A percentile compares a stretch with the other conserved stretches of the same genome.
Evolutionary conservation across 2,113 vertebrate genomes (phyloP).

Genomic region (Lethenteron camtschaticum): DNA sequence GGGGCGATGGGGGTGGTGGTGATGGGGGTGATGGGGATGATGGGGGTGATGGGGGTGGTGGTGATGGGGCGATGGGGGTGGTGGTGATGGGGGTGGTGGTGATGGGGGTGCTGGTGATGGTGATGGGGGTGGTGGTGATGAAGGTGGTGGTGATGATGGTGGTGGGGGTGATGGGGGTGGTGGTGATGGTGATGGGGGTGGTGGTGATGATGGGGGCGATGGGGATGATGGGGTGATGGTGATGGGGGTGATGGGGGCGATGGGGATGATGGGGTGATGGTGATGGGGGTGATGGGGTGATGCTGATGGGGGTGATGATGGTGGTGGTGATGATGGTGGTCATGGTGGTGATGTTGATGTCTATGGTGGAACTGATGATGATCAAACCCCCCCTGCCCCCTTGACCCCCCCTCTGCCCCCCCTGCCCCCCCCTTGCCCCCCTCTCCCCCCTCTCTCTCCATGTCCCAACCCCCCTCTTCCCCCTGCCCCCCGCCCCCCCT

Average conservation of each 20-base stretch:
- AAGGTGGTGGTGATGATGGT: too few relatives aligned
- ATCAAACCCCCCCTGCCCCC: neutral
- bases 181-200: neutral
- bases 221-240: neutral
- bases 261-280: too few relatives aligned
- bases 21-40: too few relatives aligned
- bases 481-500: neutral
- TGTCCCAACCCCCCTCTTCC: neutral
- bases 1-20: too few relatives aligned
- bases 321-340: too few relatives aligned
- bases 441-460: neutral
- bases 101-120: too few relatives aligned
- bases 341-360: too few relatives aligned
- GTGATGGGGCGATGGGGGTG: too few relatives aligned
- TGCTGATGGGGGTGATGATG: neutral
- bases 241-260: neutral
- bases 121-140: too few relatives aligned
- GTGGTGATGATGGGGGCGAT: neutral
- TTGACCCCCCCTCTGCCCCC: neutral
- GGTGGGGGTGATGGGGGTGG: neutral
- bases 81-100: too few relatives aligned
- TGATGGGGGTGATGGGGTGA: neutral
- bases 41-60: too few relatives aligned
- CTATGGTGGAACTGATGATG: neutral
- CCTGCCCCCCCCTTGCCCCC: neutral